Percentiles rank a stretch among this genome's conserved stretches.
Conservation (phyloP, 2,113 vertebrate genomes). For the Bubalus kerabau region DNA sequence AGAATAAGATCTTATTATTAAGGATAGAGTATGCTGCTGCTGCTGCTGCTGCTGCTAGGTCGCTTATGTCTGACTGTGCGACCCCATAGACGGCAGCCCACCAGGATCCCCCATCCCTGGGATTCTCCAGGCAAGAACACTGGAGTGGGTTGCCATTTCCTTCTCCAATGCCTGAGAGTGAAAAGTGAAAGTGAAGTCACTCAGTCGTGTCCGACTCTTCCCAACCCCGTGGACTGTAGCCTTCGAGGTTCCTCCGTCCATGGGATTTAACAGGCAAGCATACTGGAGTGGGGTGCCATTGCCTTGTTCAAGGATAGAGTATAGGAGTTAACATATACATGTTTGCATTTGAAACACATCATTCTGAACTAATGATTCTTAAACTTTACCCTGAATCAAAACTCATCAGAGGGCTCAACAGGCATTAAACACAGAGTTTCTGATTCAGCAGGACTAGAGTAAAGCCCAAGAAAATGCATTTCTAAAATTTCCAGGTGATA, state of each 20-base stretch:
- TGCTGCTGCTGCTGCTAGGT: no score
- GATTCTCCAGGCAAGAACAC: no score
- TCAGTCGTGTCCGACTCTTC: fast-evolving
- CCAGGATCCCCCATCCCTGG: no score
- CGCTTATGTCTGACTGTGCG: no score
- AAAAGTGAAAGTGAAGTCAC: neutral
- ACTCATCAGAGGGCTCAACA: neutral
- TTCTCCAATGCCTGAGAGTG: neutral
- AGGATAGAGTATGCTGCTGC: neutral
- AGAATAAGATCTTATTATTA: neutral
- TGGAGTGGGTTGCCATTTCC: neutral
- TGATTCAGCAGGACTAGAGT: neutral
- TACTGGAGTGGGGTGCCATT: neutral
- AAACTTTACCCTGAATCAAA: neutral
- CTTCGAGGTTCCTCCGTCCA: neutral
- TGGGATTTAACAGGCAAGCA: neutral
- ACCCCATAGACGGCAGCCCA: no score
- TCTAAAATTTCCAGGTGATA: neutral
- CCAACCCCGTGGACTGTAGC: neutral
- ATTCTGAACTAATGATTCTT: neutral
- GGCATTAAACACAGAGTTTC: neutral
- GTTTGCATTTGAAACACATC: neutral
- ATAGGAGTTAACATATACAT: neutral
- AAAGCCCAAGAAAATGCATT: neutral
- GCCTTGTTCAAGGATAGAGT: neutral